Evolutionary conservation across 2,113 vertebrate species (phyloP).

Genomic region (Dissostichus mawsoni): DNA sequence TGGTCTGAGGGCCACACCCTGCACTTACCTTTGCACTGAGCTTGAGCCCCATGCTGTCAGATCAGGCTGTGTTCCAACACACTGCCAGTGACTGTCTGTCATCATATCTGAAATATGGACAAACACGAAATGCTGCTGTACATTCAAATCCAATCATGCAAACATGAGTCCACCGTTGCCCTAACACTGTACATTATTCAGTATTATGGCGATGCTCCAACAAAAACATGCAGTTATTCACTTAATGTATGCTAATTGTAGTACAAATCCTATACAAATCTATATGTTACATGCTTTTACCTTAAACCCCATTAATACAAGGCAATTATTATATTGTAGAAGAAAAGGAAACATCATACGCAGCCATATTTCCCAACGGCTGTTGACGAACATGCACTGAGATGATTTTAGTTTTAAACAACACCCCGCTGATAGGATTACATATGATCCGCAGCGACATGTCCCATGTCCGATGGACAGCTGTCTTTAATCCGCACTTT

Average conservation of each 20-base stretch:
- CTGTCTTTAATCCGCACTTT: not conserved
- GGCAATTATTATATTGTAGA: not conserved
- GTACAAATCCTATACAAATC: fast-evolving
- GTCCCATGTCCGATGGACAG: too few species aligned
- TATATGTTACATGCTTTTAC: not conserved
- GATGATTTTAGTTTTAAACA: not conserved
- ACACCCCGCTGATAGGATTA: not conserved
- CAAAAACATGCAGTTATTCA: not conserved
- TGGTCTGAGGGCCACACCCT: constrained; percentile 25
- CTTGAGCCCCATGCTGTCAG: constrained; percentile 76
- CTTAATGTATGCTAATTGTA: not conserved
- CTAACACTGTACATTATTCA: too few species aligned
- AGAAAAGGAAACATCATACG: constrained; percentile 11
- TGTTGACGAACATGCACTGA: not conserved
- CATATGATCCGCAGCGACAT: fast-evolving
- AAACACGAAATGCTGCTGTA: too few species aligned
- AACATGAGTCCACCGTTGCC: not conserved
- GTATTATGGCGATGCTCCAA: not conserved
- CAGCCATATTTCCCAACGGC: not conserved
- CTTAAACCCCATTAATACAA: fast-evolving
- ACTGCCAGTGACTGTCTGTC: constrained; percentile 36
- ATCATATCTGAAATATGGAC: constrained; percentile 59
- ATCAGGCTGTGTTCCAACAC: constrained; percentile 50
- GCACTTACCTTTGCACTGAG: constrained; percentile 76
- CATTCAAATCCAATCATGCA: not conserved